Base-by-base conservation (phyloP, 1,140 invertebrate species). In the Halotydeus destructor region DNA sequence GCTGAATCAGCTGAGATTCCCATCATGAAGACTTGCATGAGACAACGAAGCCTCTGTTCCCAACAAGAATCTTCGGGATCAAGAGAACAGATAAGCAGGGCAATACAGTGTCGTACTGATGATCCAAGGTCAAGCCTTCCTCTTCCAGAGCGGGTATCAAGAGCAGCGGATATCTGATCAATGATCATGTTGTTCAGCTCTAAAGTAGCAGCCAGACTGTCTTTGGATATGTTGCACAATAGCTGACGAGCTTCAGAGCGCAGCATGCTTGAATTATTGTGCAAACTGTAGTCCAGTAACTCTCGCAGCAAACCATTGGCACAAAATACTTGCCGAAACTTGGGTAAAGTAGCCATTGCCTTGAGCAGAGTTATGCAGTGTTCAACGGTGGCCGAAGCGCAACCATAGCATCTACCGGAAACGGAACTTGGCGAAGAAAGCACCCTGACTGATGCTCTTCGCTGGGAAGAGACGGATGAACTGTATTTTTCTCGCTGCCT, bases 31-130 rank as follows among this genome's bases (percentile, higher is more conserved):
- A 89, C 57, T 41, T 76, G 69, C 64, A 94, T 78, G 18, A 93
- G 77, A 54, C 81, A 83, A 36, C 57, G 72, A 0, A 94, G 60
- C 55, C 88, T 78, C 41, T 79, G 74, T 58, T 94, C 86, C 88
- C 88, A 96, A 57, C 86, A 94, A 0, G 77, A 72, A 52, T 96
- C 88, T 54, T 93, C 80, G 49, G 85, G 82, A 49, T 85, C 76
- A 0, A 93, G 71, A 6, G 89, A 67, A 1, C 77, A 76, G 0
- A 83, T 78, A 21, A 96, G 60, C 2, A 97, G 57, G 3, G 83
- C 70, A 56, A 97, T 84, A 61, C 88, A 83, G 56, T 85, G 76
- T 30, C 84, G 60, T 42, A 82, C 69, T 41, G 81, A 69, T 45
- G 76, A 64, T 53, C 78, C 76, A 52, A 81, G 55, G 54, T 81